A percentile compares a stretch with the other conserved stretches of the same genome.
Conservation (phyloP, 2,797 vertebrate species). For the Sebastes goodei region DNA sequence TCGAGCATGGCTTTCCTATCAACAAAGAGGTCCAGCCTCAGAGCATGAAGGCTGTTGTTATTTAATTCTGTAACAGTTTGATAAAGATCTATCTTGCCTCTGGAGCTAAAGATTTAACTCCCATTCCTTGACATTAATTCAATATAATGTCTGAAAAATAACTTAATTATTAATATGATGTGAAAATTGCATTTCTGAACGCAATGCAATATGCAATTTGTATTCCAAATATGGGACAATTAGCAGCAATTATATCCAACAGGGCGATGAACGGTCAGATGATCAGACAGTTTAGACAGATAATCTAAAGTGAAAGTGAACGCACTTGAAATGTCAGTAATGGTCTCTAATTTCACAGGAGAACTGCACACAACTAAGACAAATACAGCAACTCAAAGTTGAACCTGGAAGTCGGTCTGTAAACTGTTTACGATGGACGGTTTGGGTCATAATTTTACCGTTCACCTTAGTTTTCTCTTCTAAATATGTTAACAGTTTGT, state of each 20-base stretch:
- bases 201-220: not conserved
- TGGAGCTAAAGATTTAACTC: conserved; percentile 6
- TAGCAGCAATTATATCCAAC: not conserved
- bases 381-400: not conserved
- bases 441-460: not conserved
- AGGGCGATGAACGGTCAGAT: not conserved
- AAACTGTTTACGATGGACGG: not conserved
- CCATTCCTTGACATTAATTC: conserved; percentile 18
- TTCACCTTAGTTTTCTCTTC: not conserved
- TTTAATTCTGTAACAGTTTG: conserved; percentile 49
- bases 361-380: not conserved
- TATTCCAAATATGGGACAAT: not conserved
- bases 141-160: conserved; percentile 2
- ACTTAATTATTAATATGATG: conserved; percentile 2
- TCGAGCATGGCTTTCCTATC: conserved; percentile 37
- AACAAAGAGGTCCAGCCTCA: conserved; percentile 53
- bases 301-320: not conserved
- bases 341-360: not conserved
- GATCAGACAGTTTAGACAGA: not conserved
- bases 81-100: conserved; percentile 36
- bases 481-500: not conserved
- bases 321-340: not conserved
- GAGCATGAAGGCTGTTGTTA: conserved; percentile 41
- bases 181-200: conserved; percentile 21
- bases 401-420: not conserved